Base-by-base conservation (phyloP, 2,888 invertebrate species). In the Mythimna lalbum region DNA sequence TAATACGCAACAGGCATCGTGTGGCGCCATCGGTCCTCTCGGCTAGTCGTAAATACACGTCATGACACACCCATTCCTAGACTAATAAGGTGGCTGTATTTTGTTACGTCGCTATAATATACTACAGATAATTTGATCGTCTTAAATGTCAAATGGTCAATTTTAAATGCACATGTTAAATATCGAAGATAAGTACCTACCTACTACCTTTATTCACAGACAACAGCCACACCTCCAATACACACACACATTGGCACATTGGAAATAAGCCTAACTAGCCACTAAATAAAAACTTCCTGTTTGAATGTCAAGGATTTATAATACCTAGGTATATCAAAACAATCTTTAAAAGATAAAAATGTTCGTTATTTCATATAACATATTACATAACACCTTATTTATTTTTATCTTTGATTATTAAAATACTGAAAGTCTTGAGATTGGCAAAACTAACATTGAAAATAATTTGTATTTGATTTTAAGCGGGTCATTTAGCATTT, bases 61-160 rank as follows among this genome's bases (percentile, higher is more conserved):
- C 94, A 94, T 76, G 94, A 95, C 95, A 95, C 95, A 95, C 95
- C 95, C 95, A 94, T 94, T 91, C 83, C 83, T 93, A 89, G 90
- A 91, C 94, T 89, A 94, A 94, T 94, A 94, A 91, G 93, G 92
- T 88, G 83, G 86, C 89, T 87, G 92, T 88, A 88, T 90, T 88
- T 86, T 87, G 85, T 90, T 89, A 89, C 89, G 86, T 81, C 71
- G 82, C 69, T 76, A 63, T 66, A 36, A 39, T 60, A 57, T 21
- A 53, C n/a, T 66, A 61, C 74, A 63, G 61, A 66, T 63, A 50
- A 71, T 77, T 79, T 78, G 63, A 63, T 65, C 47, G 49, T 57
- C 56, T 66, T 68, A 53, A 69, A 66, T 66, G 33, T 67, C 53
- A 55, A 39, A 67, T 67, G 43, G 10, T 50, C 31, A 57, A 6